Conservation (phyloP, 2,888 invertebrate species). For the Chirona hameri region DNA sequence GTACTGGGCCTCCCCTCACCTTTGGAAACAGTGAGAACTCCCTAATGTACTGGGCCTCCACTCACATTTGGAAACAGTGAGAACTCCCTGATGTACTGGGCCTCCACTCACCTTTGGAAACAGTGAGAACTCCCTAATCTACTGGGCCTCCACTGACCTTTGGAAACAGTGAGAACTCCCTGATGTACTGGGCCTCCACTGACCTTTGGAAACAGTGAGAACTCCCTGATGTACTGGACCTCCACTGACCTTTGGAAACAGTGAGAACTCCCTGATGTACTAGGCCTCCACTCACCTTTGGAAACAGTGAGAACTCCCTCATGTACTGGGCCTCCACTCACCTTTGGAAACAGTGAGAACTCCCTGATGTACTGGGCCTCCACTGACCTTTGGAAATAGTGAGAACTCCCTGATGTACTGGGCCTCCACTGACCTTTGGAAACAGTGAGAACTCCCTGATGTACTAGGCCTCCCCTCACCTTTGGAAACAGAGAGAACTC, state of each 20-base stretch:
- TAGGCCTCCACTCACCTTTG: no score
- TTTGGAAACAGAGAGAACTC: conserved; percentile 89
- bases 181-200: conserved; percentile 46
- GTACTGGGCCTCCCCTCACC: conserved; percentile 82
- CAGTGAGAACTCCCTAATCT: conserved; percentile 82
- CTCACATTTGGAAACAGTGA: background rate
- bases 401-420: no score
- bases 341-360: no score
- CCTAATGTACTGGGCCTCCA: no score
- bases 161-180: background rate
- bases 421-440: background rate
- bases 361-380: no score
- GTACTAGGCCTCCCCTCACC: conserved; percentile 56
- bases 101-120: conserved; percentile 77
- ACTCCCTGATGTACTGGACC: conserved; percentile 81
- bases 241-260: no score
- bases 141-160: conserved; percentile 58
- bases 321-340: no score
- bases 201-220: conserved; percentile 88
- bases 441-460: background rate
- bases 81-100: conserved; percentile 38
- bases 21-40: no score
- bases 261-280: no score
- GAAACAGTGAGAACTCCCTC: no score
- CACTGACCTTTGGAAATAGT: no score